Base-by-base conservation (phyloP, 2,797 vertebrate species). In the Myotis planiceps region DNA sequence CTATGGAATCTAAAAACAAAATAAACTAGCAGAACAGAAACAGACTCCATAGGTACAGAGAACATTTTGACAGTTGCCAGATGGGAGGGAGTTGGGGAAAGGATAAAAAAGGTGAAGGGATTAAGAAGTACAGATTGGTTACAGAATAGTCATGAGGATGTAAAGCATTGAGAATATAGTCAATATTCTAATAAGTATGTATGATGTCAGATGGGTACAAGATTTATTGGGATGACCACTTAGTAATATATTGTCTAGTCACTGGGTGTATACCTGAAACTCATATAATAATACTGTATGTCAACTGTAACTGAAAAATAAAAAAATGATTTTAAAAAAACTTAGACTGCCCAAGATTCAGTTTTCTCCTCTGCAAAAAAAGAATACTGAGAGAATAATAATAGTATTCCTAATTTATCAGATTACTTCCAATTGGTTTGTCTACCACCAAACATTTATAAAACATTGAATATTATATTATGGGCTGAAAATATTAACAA, bases 361-460 rank as follows among this genome's bases (percentile, higher is more conserved):
- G 65, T 49, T 75, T 95, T 93, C 51, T 90, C 32, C 13, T 87
- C 79, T 81, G 13, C 86, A 42, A 81, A 88, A 93, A n/a, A 9
- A 86, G 21, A 8, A 42, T 34, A 23, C 65, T 49, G 65, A 58
- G 18, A 21, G 6, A 32, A 65, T 74, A 83, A 49, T 74, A 68
- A 4, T 25, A 85, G 6, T 39, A 65, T 14, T 93, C 3, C 42
- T 85, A 49, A 71, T 47, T 71, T 81, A 81, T 32, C 80, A 75
- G 45, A 12, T 85, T 80, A 55, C 37, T 63, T 85, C 18, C 42
- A 74, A 58, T 66, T 72, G 76, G 9, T 75, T 78, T 93, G 42
- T 60, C 37, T 91, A 79, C 19, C 60, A 84, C 4, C 53, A 63
- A 90, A 90, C 18, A 47, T 81, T 84, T 80, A 84, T 84, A 80